Evolutionary conservation across 2,113 vertebrate genomes (phyloP), one percentile per base, ranked within the genome.

Genomic region (Zapornia atra): DNA sequence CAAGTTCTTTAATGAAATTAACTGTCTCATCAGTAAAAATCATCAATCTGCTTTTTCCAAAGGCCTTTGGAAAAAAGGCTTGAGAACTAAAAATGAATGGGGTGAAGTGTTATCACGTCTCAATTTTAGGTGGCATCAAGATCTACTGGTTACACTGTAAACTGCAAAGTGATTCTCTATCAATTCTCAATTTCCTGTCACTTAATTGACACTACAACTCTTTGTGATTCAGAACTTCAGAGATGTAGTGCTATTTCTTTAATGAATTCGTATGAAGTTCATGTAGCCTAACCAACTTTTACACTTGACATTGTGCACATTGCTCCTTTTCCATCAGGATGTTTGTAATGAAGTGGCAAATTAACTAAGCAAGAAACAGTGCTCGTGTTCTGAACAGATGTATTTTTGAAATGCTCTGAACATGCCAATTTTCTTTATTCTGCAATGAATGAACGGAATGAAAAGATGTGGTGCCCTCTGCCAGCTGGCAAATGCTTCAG

Each of bases 401-500:
- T 65, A 97, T 87, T 94, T 95, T 96, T 65, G 50, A 87, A 87
- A 63, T 5, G 22, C 65, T 63, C 82, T 28, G 36, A 82, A 88
- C 60, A 44, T 3, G 86, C 73, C 83, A 60, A 6, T 91, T 94
- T 92, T 92, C 73, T 96, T 94, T 87, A 79, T 91, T 79, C 88
- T 79, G 65, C 92, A 85, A 29, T 77, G 70, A 97, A 94, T 82
- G 79, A 96, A 76, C 21, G 40, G 82, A 95, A 90, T 82, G 86
- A 91, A 96, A 93, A 93, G 83, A 93, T 51, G 40, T 6, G 26
- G 56, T 6, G 31, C 76, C 70, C 57, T 40, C 61, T 0, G 63
- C 91, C 96, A 96, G 95, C 90, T 97, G 94, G 95, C 94, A 87
- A 92, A 66, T 1, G 46, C 70, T 96, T 77, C 91, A 96, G 69